These are phyloP conservation scores for Dromaius novaehollandiae DNA, from an alignment of 2,113 vertebrate species.

Conservation along the genomic window DNA sequence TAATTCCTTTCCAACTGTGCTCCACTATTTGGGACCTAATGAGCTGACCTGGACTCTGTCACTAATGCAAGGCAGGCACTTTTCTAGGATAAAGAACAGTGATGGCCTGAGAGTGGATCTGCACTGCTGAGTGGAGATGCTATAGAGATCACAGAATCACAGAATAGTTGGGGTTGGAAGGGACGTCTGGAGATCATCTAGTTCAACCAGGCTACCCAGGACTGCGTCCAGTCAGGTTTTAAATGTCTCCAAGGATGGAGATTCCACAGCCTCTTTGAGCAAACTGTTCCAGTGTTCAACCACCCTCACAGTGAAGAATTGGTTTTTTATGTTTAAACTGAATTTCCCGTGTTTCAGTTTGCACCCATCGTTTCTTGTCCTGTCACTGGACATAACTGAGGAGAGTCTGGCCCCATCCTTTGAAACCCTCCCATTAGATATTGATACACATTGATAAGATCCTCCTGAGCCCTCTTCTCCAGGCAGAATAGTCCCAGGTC, in stretches of 20 bases:
- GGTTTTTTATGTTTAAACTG: neutral
- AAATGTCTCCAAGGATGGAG: neutral
- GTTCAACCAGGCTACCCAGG: neutral
- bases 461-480: neutral
- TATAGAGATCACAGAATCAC: neutral
- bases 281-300: neutral
- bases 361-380: neutral
- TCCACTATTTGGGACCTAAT: too few relatives aligned
- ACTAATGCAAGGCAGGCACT: neutral
- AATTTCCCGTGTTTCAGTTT: neutral
- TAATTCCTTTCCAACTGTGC: too few relatives aligned
- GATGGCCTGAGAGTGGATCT: neutral
- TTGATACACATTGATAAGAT: neutral
- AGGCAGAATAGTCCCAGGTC: neutral
- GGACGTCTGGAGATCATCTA: neutral
- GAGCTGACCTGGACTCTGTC: too few relatives aligned
- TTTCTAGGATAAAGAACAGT: neutral
- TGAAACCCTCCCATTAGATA: neutral
- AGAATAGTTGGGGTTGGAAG: neutral
- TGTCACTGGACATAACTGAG: neutral
- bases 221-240: neutral
- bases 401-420: neutral
- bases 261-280: neutral
- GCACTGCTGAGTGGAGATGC: neutral
- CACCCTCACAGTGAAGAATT: too few relatives aligned